phyloP scores from a whole-genome alignment of 2,888 invertebrate genomes.

The Melikaiella ostensackeni region DNA sequence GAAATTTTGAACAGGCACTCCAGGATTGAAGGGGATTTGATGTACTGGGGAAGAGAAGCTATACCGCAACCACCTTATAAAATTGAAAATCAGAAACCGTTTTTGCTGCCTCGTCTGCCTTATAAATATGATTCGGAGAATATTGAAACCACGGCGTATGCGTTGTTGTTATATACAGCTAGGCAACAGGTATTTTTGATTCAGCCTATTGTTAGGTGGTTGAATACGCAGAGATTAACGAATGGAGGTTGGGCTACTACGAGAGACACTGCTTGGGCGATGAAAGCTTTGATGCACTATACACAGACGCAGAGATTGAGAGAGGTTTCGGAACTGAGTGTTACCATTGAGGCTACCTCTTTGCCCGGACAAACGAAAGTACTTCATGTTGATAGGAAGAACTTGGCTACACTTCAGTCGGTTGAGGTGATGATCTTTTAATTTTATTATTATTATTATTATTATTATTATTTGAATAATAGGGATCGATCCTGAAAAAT shows the following conservation, averaged over 20 bases:
- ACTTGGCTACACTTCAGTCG: slow-evolving; percentile 87
- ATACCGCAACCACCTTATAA: slow-evolving; percentile 91
- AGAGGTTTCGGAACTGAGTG: slow-evolving; percentile 88
- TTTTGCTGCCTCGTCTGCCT: slow-evolving; percentile 91
- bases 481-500: no score
- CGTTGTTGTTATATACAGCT: slow-evolving; percentile 91
- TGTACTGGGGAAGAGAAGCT: slow-evolving; percentile 90
- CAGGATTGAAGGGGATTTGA: slow-evolving; percentile 86
- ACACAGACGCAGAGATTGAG: slow-evolving; percentile 90
- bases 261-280: slow-evolving; percentile 92
- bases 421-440: slow-evolving; percentile 81
- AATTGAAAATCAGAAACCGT: slow-evolving; percentile 94
- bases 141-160: slow-evolving; percentile 95
- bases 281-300: slow-evolving; percentile 93
- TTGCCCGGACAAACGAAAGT: slow-evolving; percentile 83
- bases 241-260: slow-evolving; percentile 95
- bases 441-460: not conserved
- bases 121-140: slow-evolving; percentile 94
- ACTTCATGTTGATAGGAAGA: slow-evolving; percentile 85
- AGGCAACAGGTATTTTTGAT: slow-evolving; percentile 86
- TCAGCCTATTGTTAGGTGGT: slow-evolving; percentile 93
- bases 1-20: slow-evolving; percentile 84
- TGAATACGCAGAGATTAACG: slow-evolving; percentile 90
- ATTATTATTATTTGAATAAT: not conserved
- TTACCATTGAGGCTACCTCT: slow-evolving; percentile 92